Percentiles rank a stretch among this genome's conserved stretches.
phyloP scores from a whole-genome alignment of 2,113 vertebrate species.

The Phocoena sinus region DNA sequence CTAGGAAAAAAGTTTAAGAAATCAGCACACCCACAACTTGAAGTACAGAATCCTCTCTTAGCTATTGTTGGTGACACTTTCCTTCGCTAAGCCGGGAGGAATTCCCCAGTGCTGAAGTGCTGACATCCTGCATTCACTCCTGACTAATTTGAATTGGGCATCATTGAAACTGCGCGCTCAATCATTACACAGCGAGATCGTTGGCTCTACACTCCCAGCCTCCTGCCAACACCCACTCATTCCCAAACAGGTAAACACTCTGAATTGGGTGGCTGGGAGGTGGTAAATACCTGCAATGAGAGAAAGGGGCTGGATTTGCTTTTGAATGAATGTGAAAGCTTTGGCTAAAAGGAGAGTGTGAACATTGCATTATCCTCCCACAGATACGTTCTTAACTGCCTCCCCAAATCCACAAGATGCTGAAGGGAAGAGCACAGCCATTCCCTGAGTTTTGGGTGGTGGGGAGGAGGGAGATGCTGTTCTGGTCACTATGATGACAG shows the following conservation, averaged over 20 bases:
- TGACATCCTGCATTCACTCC: not conserved
- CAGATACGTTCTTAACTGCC: not conserved
- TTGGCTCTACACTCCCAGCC: not conserved
- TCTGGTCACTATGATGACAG: too few species aligned
- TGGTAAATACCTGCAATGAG: not conserved
- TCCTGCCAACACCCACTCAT: constrained; percentile 40
- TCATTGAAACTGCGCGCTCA: constrained; percentile 27
- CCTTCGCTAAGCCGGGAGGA: constrained; percentile 5
- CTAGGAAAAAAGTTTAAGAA: constrained; percentile 64
- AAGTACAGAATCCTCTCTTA: constrained; percentile 22
- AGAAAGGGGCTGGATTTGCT: not conserved
- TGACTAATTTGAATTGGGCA: constrained; percentile 52
- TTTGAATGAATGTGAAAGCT: not conserved
- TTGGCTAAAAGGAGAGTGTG: not conserved
- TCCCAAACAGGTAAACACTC: constrained; percentile 27
- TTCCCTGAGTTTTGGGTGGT: not conserved
- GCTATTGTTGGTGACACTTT: constrained; percentile 57
- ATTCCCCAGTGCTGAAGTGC: constrained; percentile 8
- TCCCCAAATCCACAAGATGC: not conserved
- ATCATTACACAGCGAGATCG: not conserved
- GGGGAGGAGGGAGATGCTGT: not conserved
- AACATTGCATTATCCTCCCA: not conserved
- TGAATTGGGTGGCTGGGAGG: not conserved
- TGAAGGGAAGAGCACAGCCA: not conserved
- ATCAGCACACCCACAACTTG: constrained; percentile 49